Evolutionary conservation across 2,797 vertebrate genomes (phyloP).

Genomic region (Sparus aurata): DNA sequence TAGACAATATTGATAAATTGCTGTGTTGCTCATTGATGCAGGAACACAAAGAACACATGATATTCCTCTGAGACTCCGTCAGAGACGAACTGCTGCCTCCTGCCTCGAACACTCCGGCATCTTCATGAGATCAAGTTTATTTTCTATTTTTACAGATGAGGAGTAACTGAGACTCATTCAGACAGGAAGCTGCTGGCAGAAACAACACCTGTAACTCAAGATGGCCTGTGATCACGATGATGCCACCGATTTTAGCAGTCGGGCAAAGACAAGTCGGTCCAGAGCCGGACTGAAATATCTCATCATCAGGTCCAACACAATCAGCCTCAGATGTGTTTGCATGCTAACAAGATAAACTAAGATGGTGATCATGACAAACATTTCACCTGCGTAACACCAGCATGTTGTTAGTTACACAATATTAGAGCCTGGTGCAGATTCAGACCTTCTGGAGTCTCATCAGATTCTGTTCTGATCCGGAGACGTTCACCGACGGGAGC

Average conservation of each 20-base stretch:
- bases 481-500: too few relatives aligned
- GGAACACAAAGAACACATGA: constrained; percentile 44
- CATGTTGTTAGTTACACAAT: neutral
- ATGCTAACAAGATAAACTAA: neutral
- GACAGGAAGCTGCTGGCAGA: constrained; percentile 47
- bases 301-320: neutral
- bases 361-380: too few relatives aligned
- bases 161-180: constrained; percentile 47
- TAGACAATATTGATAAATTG: constrained; percentile 8
- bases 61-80: constrained; percentile 48
- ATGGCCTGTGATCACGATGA: constrained; percentile 16
- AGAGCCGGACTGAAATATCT: neutral
- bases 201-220: constrained; percentile 39
- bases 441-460: too few relatives aligned
- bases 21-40: constrained; percentile 1
- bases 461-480: too few relatives aligned
- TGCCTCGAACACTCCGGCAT: constrained; percentile 1
- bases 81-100: constrained; percentile 22
- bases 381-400: too few relatives aligned
- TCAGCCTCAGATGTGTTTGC: neutral
- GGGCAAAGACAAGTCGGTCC: neutral
- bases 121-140: constrained; percentile 48
- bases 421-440: too few relatives aligned
- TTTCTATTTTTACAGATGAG: constrained; percentile 59
- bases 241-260: neutral